phyloP scores from a whole-genome alignment of 2,797 vertebrate genomes.

The Urosaurus nigricauda region DNA sequence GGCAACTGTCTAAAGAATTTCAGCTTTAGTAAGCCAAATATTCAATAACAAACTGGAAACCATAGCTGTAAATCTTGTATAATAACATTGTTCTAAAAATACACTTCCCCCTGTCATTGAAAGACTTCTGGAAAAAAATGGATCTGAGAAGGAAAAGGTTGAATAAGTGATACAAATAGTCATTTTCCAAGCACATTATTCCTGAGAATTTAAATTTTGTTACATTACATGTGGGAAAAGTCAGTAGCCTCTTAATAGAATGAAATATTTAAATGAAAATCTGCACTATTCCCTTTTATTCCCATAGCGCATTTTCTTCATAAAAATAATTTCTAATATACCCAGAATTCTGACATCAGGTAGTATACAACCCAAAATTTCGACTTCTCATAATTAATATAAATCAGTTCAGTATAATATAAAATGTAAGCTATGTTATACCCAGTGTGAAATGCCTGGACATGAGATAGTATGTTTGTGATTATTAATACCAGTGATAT shows the following conservation, averaged over 20 bases:
- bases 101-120: not conserved
- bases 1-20: not conserved
- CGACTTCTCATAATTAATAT: not conserved
- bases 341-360: not conserved
- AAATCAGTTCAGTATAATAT: not conserved
- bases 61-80: not conserved
- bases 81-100: not conserved
- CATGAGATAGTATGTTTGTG: not conserved
- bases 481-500: not conserved
- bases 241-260: not conserved
- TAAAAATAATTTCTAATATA: not conserved
- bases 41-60: not conserved
- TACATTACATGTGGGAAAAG: not conserved
- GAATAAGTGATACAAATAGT: not conserved
- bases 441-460: not conserved
- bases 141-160: not conserved
- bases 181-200: not conserved
- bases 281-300: not conserved
- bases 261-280: not conserved
- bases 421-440: not conserved
- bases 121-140: slow-evolving; percentile 16
- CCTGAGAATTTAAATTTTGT: not conserved
- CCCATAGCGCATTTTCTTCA: not conserved
- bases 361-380: not conserved
- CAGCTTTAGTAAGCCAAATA: not conserved